These are phyloP conservation scores for Chaunax sp. DNA, from an alignment of 2,797 vertebrate species.

Conservation along the genomic window DNA sequence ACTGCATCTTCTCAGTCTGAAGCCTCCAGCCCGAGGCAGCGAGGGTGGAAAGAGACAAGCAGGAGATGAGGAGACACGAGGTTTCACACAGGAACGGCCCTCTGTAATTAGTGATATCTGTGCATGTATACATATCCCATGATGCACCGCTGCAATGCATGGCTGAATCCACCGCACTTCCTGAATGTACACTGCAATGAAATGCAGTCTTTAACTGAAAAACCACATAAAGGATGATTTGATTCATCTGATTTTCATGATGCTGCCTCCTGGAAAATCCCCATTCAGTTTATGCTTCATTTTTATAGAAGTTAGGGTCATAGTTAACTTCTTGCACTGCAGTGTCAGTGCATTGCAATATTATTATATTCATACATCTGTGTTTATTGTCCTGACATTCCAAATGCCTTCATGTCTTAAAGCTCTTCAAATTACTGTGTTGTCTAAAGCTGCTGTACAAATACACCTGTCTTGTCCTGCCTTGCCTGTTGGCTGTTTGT, in stretches of 20 bases:
- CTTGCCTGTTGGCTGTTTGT: constrained; percentile 9
- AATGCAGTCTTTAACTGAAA: background rate
- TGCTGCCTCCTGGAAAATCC: no score
- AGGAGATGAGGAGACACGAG: constrained; percentile 41
- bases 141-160: constrained; percentile 28
- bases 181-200: background rate
- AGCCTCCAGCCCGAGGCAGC: constrained; percentile 41
- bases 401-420: background rate
- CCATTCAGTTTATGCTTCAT: no score
- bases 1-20: constrained; percentile 32
- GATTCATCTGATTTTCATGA: no score
- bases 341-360: no score
- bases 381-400: background rate
- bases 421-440: background rate
- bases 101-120: no score
- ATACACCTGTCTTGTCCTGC: background rate
- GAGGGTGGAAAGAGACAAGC: constrained; percentile 34
- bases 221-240: background rate
- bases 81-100: constrained; percentile 14
- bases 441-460: constrained; percentile 3
- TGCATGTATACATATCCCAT: constrained; percentile 18
- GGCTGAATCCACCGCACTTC: background rate
- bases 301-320: no score
- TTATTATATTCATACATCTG: no score
- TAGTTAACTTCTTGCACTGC: no score